These are phyloP conservation scores for Fregetta grallaria DNA, from an alignment of 2,113 vertebrate species.

Conservation along the genomic window DNA sequence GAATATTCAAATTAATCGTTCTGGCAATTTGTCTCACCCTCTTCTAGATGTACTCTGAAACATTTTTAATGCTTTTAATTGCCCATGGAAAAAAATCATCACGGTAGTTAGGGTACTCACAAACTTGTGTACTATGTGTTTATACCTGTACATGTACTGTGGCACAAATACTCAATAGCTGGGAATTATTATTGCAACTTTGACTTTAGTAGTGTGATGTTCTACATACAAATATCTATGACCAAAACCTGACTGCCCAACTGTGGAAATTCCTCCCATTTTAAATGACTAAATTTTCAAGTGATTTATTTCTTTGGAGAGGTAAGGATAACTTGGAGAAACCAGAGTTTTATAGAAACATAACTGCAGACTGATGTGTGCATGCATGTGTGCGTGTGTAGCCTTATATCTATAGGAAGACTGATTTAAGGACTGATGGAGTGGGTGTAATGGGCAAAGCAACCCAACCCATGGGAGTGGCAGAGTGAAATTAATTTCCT, in stretches of 20 bases:
- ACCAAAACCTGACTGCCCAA: background rate
- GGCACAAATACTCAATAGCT: background rate
- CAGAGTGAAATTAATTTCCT: conserved; percentile 39
- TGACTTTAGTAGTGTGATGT: background rate
- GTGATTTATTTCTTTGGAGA: background rate
- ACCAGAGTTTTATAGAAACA: background rate
- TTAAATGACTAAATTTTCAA: background rate
- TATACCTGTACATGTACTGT: background rate
- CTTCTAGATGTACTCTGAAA: background rate
- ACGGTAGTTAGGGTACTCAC: background rate
- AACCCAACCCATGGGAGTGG: conserved; percentile 28
- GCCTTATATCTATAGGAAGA: background rate
- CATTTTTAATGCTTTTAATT: background rate
- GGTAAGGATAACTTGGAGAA: background rate
- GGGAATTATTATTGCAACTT: background rate
- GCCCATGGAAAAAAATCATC: background rate
- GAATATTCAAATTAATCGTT: background rate
- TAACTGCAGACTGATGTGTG: background rate
- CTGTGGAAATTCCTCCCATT: background rate
- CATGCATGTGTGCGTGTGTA: background rate
- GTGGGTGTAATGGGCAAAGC: conserved; percentile 4
- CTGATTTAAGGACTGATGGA: background rate
- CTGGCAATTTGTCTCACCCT: background rate
- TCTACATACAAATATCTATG: background rate
- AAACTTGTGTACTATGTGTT: background rate